Evolutionary conservation across 1,140 invertebrate species (phyloP), one percentile per base, ranked within the genome.

Genomic region (Bombus waltoni): DNA sequence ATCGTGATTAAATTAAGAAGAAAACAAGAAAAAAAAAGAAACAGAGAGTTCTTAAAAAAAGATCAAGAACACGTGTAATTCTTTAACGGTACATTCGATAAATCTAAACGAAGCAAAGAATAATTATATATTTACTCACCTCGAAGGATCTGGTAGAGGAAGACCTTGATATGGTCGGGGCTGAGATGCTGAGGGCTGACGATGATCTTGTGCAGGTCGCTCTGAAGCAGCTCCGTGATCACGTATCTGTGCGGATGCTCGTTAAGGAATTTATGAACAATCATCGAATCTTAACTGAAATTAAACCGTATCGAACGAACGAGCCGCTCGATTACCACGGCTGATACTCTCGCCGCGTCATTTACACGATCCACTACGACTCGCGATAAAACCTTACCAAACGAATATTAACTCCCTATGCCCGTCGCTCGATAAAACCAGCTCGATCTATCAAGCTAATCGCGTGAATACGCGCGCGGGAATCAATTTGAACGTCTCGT

Each of bases 171-270:
- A 96, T 99, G 99, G 96, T 99, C 99, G 79, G 98, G 97, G 91
- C 99, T 99, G 78, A 99, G 97, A 93, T 99, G 98, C 96, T 99
- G 99, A 81, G 99, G 99, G 88, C 99, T 99, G 88, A 99, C 99
- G 95, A 99, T 99, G 95, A 99, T 99, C 97, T 99, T 99, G 96
- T 99, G 99, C 89, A 99, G 97, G 96, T 99, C 99, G 95, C 98
- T 99, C 96, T 99, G 99, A 95, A 99, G 98, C 90, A 99, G 96
- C 96, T 99, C 99, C 74, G 99, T 99, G 94, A 99, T 99, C 92
- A 99, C 99, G 96, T 99, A 99, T 96, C 99, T 99, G 95, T 92
- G 92, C 68, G 22, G 76, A 74, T 83, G 57, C 57, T 91, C 92
- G 95, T 97, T 96, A 97, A 97, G 96, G 96, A 96, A 96, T 79